Conservation (phyloP, 1,140 invertebrate species). For the Akabosia matsudoensis region DNA sequence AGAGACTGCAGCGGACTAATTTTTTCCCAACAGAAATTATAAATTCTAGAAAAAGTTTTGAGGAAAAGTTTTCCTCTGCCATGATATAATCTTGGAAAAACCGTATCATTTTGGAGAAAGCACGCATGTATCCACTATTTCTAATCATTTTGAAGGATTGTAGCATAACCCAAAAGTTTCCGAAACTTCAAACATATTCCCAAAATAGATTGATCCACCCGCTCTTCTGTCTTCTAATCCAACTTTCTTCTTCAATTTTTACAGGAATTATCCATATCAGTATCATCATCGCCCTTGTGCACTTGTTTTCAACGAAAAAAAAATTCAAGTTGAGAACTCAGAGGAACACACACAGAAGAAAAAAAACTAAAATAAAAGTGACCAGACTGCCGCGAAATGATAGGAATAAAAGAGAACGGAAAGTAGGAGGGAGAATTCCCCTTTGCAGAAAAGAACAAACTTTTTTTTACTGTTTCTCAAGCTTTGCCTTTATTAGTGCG, state of each 20-base stretch:
- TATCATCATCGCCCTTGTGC: not conserved
- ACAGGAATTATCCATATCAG: not conserved
- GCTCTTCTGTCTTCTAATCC: not conserved
- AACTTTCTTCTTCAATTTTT: not conserved
- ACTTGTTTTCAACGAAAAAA: not conserved
- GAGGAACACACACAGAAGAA: too few species aligned
- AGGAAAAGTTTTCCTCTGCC: too few species aligned
- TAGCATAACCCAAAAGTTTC: not conserved
- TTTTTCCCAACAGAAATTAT: too few species aligned
- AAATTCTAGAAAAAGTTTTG: too few species aligned
- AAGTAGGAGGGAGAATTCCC: not conserved
- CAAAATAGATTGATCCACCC: not conserved
- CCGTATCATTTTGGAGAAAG: too few species aligned
- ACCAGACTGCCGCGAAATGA: not conserved
- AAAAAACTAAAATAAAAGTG: not conserved
- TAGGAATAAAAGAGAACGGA: not conserved
- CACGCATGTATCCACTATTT: too few species aligned
- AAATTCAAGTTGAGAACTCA: too few species aligned
- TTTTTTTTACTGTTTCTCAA: conserved; percentile 10
- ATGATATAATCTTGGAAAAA: too few species aligned
- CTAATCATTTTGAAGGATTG: too few species aligned
- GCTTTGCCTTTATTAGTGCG: not conserved
- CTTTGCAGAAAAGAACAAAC: not conserved
- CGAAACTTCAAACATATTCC: not conserved
- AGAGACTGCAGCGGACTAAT: too few species aligned